Percentiles rank a stretch among this genome's conserved stretches.
These are phyloP conservation scores for Drosophila gunungcola DNA, from an alignment of 1,140 invertebrate genomes.

Conservation along the genomic window DNA sequence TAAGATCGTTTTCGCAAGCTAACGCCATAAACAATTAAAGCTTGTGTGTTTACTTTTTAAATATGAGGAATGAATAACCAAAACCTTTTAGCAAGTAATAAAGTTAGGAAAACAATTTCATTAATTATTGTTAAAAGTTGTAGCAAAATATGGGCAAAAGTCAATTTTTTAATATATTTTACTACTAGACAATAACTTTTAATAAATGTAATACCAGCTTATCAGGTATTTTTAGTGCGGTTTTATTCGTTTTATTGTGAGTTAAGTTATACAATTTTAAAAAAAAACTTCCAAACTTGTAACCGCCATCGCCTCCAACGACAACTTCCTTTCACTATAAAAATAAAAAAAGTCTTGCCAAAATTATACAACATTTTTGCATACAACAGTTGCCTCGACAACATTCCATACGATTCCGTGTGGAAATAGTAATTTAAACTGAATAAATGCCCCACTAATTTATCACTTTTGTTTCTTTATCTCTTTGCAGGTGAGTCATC, in stretches of 20 bases:
- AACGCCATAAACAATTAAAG: background rate
- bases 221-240: background rate
- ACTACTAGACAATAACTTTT: too few relatives aligned
- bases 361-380: constrained; percentile 16
- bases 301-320: background rate
- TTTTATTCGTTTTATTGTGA: background rate
- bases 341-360: background rate
- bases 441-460: constrained; percentile 5
- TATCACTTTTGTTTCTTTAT: constrained; percentile 29
- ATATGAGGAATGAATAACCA: too few relatives aligned
- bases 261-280: too few relatives aligned
- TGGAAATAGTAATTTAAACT: constrained; percentile 13
- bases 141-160: too few relatives aligned
- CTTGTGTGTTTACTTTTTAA: background rate
- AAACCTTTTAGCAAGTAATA: too few relatives aligned
- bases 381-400: background rate
- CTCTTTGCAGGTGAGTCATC: constrained; percentile 67
- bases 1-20: background rate
- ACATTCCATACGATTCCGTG: constrained; percentile 10
- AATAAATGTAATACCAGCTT: background rate
- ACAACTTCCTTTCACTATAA: constrained; percentile 16
- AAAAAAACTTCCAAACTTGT: background rate
- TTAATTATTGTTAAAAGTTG: too few relatives aligned
- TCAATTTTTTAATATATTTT: too few relatives aligned
- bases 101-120: too few relatives aligned